phyloP scores from a whole-genome alignment of 35 echinoderm and acorn worm species.

The Ophioderma brevispina region DNA sequence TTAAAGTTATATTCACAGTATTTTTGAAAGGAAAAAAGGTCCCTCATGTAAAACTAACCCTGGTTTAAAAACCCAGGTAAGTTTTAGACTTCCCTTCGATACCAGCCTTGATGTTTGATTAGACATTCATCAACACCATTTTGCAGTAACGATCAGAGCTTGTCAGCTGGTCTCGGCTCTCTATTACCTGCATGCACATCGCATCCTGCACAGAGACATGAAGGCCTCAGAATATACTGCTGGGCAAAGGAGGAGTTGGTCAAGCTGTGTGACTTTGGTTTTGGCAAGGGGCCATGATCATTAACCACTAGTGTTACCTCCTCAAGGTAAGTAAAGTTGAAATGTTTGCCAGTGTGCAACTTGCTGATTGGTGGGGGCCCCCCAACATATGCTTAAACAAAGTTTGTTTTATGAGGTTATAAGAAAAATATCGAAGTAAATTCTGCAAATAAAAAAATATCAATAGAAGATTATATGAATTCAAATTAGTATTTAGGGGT shows the following conservation, averaged over 20 bases:
- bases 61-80: neutral
- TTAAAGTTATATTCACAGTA: neutral
- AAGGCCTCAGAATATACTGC: slow-evolving; percentile 99
- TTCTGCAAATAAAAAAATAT: too few species aligned
- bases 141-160: slow-evolving; percentile 77
- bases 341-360: too few species aligned
- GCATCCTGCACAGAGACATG: slow-evolving; percentile 97
- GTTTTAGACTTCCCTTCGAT: too few species aligned
- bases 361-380: too few species aligned
- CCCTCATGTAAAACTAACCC: neutral
- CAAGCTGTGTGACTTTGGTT: slow-evolving; percentile 99
- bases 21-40: too few species aligned
- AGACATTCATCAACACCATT: too few species aligned
- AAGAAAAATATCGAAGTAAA: too few species aligned
- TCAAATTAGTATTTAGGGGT: too few species aligned
- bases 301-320: slow-evolving; percentile 93
- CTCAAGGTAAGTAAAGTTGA: slow-evolving; percentile 95
- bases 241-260: slow-evolving; percentile 93
- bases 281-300: slow-evolving; percentile 94
- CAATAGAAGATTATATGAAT: too few species aligned
- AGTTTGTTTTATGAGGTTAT: too few species aligned
- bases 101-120: too few species aligned
- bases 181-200: slow-evolving; percentile 90
- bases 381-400: too few species aligned
- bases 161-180: slow-evolving; percentile 89